Base-by-base conservation (phyloP, 2,797 vertebrate genomes). In the Muscicapa comitata region DNA sequence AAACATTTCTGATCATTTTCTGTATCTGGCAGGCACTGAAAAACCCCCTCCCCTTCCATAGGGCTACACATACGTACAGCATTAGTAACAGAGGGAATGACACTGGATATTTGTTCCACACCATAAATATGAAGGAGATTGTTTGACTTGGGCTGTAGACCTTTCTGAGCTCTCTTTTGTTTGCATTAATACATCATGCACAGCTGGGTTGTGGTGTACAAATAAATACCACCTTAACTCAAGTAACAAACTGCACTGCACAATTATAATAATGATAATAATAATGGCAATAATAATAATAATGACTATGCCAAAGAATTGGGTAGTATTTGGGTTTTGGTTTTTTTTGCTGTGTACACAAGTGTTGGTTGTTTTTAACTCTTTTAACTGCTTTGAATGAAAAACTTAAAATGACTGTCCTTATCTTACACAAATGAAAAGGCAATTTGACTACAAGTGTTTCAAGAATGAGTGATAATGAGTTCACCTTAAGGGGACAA, bases 1-100 rank as follows among this genome's bases (percentile, higher is more conserved):
- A 95, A 97, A 96, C 17, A 65, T n/a, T 66, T 47, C 40, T 74
- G 40, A 18, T 96, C 93, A 96, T 43, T 8, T 62, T 72, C 57
- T 74, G 3, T 8, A 57, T 71, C 71, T 54, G 17, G 24, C 9
- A 65, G 28, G 13, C 40, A 75, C 1, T 62, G 31, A 19, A 37
- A n/a, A 21, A 66, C 0, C 0, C 7, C 17, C 13, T 48, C 18
- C 17, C n/a, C 25, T 89, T 57, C 23, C 1, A 7, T 3, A 79
- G 59, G 43, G 3, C 11, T 48, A 42, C 17, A 57, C n/a, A 50
- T 3, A 48, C 11, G 31, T 50, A 70, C 1, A 4, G 7, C 18
- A 16, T 31, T 29, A 66, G 6, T 26, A 50, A 47, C 3, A 20
- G 12, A 50, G 17, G 3, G 28, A 51, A 63, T 6, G 29, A 70